Conservation (phyloP, 2,113 vertebrate genomes). For the Solea solea region DNA sequence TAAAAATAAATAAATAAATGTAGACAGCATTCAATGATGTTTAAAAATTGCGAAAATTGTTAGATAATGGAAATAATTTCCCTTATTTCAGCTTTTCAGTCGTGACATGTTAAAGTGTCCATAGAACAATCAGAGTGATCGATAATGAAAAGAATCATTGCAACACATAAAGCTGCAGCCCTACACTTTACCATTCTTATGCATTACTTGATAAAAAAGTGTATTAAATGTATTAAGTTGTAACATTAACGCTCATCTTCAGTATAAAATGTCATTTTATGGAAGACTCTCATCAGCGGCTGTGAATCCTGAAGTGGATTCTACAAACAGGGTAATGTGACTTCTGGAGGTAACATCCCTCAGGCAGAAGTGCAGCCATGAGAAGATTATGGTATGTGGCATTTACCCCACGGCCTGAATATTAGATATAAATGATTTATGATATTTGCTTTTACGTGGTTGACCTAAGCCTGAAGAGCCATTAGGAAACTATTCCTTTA, state of each 20-base stretch:
- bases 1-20: too few relatives aligned
- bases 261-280: constrained; percentile 36
- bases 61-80: too few relatives aligned
- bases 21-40: too few relatives aligned
- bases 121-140: neutral
- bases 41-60: too few relatives aligned
- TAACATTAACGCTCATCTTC: neutral
- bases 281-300: constrained; percentile 34
- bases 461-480: constrained; percentile 56
- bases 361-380: constrained; percentile 50
- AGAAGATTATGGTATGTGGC: constrained; percentile 62
- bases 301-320: constrained; percentile 50
- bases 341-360: constrained; percentile 47
- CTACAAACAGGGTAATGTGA: constrained; percentile 42
- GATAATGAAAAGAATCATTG: neutral
- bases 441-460: constrained; percentile 56
- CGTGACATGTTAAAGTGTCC: neutral
- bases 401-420: constrained; percentile 44
- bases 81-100: too few relatives aligned
- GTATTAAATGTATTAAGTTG: too few relatives aligned
- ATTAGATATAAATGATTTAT: constrained; percentile 65
- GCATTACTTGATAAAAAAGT: too few relatives aligned
- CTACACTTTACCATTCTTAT: neutral
- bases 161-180: neutral
- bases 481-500: constrained; percentile 50